These are phyloP conservation scores for Diachrysia chrysitis DNA, from an alignment of 2,888 invertebrate genomes.

Conservation along the genomic window DNA sequence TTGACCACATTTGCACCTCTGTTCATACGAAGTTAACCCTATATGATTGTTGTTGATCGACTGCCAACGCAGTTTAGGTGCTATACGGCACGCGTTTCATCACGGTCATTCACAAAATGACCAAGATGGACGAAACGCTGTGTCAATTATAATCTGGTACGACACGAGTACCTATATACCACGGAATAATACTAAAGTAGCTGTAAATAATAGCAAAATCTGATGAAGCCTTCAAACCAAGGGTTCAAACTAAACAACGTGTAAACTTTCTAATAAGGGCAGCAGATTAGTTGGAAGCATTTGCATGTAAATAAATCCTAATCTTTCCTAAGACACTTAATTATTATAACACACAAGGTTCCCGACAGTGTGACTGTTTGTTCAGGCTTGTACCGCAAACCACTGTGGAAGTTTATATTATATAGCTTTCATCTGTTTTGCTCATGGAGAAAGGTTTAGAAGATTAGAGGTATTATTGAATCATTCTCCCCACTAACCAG, in stretches of 20 bases:
- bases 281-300: slow-evolving; percentile 9
- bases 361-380: slow-evolving; percentile 10
- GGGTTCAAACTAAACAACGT: slow-evolving; percentile 7
- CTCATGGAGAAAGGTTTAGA: neutral
- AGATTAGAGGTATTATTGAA: neutral
- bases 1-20: slow-evolving; percentile 49
- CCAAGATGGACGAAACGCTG: neutral
- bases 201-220: neutral
- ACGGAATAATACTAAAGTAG: no score
- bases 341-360: slow-evolving; percentile 24
- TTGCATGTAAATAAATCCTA: slow-evolving; percentile 20
- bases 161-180: neutral
- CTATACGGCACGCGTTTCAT: neutral
- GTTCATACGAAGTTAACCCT: slow-evolving; percentile 29
- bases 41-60: slow-evolving; percentile 36
- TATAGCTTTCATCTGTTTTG: neutral
- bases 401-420: neutral
- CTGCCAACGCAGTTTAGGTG: slow-evolving; percentile 19
- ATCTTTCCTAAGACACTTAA: slow-evolving; percentile 21
- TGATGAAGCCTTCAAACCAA: slow-evolving; percentile 1
- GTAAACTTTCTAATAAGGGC: slow-evolving; percentile 15
- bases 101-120: neutral
- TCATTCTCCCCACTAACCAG: neutral
- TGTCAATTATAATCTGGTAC: slow-evolving; percentile 8
- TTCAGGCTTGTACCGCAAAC: slow-evolving; percentile 11